Evolutionary conservation across 2,888 invertebrate genomes (phyloP).

Genomic region (Callinectes sapidus): DNA sequence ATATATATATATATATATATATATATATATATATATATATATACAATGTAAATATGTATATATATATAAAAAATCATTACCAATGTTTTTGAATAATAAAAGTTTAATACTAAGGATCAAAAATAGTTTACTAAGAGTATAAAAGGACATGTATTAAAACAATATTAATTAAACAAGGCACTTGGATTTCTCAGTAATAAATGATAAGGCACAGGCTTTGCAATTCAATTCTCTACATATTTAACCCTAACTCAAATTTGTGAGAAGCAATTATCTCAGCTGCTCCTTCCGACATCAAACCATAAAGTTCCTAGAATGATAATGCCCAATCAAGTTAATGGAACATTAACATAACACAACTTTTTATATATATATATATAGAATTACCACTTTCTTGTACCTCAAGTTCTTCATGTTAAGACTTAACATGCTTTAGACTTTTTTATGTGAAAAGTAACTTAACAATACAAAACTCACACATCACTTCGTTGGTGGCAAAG

Average conservation of each 20-base stretch:
- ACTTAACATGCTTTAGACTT: background rate
- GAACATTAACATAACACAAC: background rate
- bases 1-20: background rate
- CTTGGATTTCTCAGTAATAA: conserved; percentile 29
- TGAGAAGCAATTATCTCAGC: background rate
- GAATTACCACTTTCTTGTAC: background rate
- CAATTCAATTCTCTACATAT: background rate
- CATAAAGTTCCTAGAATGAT: background rate
- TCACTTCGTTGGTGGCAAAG: background rate
- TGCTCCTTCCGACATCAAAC: background rate
- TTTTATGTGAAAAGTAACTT: background rate
- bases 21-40: conserved; percentile 16
- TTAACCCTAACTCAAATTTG: background rate
- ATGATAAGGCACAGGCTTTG: conserved; percentile 31
- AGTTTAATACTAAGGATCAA: background rate
- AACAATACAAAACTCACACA: background rate
- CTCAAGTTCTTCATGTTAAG: background rate
- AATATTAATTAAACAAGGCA: conserved; percentile 31
- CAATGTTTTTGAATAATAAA: background rate
- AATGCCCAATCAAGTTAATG: conserved; percentile 18
- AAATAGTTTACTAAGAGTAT: background rate
- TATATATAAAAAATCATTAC: conserved; percentile 29
- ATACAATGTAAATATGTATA: conserved; percentile 25
- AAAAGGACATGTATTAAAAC: background rate
- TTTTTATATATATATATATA: background rate